These are phyloP conservation scores for Gallinago solitaria DNA, from an alignment of 2,797 vertebrate species.

Conservation along the genomic window DNA sequence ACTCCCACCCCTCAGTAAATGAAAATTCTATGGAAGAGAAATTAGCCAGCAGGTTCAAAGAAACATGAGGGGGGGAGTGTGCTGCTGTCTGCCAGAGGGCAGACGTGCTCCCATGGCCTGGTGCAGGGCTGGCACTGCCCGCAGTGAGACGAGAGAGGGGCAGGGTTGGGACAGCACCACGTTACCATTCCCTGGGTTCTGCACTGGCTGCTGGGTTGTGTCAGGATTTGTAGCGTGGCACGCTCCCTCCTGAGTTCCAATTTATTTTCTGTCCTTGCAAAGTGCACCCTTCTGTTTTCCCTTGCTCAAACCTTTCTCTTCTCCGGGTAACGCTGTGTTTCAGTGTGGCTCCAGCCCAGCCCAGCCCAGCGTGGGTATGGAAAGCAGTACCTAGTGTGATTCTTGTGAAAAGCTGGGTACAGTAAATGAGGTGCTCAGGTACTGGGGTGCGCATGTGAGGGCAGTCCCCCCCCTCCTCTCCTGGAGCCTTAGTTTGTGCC, in stretches of 20 bases:
- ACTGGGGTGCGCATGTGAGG: background rate
- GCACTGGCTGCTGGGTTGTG: background rate
- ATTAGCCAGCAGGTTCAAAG: no score
- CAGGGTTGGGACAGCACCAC: no score
- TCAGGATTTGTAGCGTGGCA: background rate
- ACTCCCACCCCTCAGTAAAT: no score
- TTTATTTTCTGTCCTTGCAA: background rate
- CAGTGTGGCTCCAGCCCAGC: background rate
- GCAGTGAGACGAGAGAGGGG: no score
- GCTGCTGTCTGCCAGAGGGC: no score
- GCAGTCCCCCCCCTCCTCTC: background rate
- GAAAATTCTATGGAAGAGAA: no score
- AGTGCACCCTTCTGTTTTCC: background rate
- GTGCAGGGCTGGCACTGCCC: no score
- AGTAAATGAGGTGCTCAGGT: background rate
- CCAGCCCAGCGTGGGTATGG: background rate
- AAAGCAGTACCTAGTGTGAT: background rate
- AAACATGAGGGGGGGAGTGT: no score
- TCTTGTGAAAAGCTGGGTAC: background rate
- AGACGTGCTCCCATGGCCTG: no score
- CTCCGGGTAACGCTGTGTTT: background rate
- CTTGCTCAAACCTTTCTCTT: background rate
- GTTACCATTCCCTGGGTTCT: background rate
- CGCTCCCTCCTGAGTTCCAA: background rate
- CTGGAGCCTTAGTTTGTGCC: background rate